Percentiles rank a stretch among this genome's conserved stretches.
phyloP scores from a whole-genome alignment of 2,113 vertebrate genomes.

The Ochotona princeps region DNA sequence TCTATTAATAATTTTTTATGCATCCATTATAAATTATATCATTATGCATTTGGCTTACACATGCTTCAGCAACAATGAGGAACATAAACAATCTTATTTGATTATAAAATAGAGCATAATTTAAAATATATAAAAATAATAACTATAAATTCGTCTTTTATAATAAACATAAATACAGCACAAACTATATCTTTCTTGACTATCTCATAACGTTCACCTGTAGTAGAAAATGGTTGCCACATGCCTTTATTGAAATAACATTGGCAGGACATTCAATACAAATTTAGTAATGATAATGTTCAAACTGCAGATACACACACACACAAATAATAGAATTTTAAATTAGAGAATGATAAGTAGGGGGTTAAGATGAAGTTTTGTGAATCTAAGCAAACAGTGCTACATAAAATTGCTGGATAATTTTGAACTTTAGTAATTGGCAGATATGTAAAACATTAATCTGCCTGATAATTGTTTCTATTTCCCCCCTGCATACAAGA shows the following conservation, averaged over 20 bases:
- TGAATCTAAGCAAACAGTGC: not conserved
- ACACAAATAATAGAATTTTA: not conserved
- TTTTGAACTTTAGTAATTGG: not conserved
- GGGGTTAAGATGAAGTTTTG: not conserved
- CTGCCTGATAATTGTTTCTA: not conserved
- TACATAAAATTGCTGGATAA: not conserved
- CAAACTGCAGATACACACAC: too few relatives aligned
- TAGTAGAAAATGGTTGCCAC: not conserved
- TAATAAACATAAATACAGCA: not conserved
- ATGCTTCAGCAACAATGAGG: not conserved
- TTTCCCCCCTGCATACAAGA: not conserved
- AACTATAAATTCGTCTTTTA: not conserved
- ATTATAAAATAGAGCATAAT: not conserved
- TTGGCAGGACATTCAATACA: not conserved
- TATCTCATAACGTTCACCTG: not conserved
- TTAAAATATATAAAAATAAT: not conserved
- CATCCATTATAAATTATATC: conserved; percentile 49
- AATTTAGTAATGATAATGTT: not conserved
- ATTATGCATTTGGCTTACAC: not conserved
- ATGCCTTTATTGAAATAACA: not conserved
- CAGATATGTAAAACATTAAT: not conserved
- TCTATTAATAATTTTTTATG: conserved; percentile 61
- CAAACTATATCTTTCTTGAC: not conserved
- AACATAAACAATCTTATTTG: not conserved
- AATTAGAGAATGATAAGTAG: not conserved